Conservation (phyloP, 2,113 vertebrate species). For the Phyllopteryx taeniolatus region DNA sequence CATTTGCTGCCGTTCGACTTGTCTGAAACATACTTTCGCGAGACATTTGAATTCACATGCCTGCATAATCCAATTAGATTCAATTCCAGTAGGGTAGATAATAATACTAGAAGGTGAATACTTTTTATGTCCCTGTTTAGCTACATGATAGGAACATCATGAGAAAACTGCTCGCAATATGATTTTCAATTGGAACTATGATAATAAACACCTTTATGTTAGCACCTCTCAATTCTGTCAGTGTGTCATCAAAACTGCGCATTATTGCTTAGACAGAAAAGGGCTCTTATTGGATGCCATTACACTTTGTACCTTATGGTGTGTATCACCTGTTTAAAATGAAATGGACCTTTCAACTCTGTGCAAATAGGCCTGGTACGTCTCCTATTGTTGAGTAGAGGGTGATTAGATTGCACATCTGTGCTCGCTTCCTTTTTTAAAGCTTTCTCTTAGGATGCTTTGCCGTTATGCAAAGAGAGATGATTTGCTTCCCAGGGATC, state of each 20-base stretch:
- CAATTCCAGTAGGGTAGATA: not conserved
- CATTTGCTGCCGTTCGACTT: not conserved
- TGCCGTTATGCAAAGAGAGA: constrained; percentile 31
- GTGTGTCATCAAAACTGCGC: not conserved
- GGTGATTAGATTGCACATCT: constrained; percentile 48
- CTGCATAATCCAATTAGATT: not conserved
- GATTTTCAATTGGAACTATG: not conserved
- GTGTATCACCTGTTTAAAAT: constrained; percentile 32
- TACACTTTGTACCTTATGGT: not conserved
- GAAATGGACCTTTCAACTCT: constrained; percentile 30
- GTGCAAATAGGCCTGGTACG: constrained; percentile 42
- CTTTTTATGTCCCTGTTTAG: not conserved
- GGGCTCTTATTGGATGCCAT: not conserved
- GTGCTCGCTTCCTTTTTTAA: constrained; percentile 31
- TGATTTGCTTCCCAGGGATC: constrained; percentile 25
- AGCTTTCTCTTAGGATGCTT: constrained; percentile 42
- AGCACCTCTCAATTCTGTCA: not conserved
- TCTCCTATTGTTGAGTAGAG: constrained; percentile 43
- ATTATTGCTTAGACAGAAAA: not conserved
- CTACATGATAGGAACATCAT: not conserved
- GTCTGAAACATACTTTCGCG: not conserved
- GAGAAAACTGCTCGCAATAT: not conserved
- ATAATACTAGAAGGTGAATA: not conserved
- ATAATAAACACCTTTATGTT: not conserved
- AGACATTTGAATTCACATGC: not conserved